Percentiles rank a stretch among this genome's conserved stretches.
Evolutionary conservation across 2,797 vertebrate species (phyloP).

Genomic region (Falco berigora): DNA sequence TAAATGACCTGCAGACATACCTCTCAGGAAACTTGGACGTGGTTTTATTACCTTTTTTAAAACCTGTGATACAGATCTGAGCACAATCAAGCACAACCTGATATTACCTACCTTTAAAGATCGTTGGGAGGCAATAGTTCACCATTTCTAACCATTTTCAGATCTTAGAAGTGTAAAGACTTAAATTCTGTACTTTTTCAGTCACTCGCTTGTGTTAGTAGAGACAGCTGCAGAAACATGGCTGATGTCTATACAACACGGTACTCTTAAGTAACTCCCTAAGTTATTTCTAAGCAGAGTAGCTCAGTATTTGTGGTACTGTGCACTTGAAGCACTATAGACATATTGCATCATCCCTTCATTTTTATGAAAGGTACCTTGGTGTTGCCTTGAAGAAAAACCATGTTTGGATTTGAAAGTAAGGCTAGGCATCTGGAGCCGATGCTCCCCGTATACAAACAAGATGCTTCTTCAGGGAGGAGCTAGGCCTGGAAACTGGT

Average conservation of each 20-base stretch:
- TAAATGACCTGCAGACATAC: not conserved
- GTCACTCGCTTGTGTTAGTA: not conserved
- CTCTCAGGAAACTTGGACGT: not conserved
- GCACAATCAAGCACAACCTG: not conserved
- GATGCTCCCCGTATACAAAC: not conserved
- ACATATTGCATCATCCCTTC: constrained; percentile 4
- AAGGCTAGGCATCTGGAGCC: not conserved
- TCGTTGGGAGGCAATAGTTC: not conserved
- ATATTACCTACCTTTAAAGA: not conserved
- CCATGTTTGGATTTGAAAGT: not conserved
- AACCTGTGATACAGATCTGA: not conserved
- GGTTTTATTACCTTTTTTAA: not conserved
- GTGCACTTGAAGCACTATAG: not conserved
- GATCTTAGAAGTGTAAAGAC: not conserved
- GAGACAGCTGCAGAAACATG: not conserved
- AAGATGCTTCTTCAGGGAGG: constrained; percentile 31
- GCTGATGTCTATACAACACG: not conserved
- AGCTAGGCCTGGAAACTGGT: not conserved
- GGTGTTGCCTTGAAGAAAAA: constrained; percentile 35
- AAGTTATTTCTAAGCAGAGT: not conserved
- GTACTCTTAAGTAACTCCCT: not conserved
- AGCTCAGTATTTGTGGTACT: not conserved
- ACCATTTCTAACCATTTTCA: not conserved
- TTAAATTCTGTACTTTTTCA: not conserved
- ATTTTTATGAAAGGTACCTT: constrained; percentile 13